Evolutionary conservation across 2,797 vertebrate genomes (phyloP).

Genomic region (Malacoctenus gilli): DNA sequence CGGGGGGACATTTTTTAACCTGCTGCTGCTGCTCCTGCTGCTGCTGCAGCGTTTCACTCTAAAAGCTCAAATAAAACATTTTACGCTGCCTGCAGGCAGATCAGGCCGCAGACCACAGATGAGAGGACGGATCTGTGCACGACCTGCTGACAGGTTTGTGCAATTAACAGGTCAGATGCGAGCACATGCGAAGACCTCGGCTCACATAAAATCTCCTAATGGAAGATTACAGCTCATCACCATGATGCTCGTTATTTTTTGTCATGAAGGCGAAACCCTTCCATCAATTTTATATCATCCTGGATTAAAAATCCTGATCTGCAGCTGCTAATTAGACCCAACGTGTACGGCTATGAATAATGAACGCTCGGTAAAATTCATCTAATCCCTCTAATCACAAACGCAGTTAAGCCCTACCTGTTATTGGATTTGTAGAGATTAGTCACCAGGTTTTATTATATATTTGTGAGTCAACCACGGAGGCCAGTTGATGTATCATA

Average conservation of each 20-base stretch:
- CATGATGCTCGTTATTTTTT: conserved; percentile 40
- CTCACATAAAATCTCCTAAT: conserved; percentile 51
- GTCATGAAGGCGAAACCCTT: conserved; percentile 21
- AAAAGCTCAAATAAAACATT: conserved; percentile 56
- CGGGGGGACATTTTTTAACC: conserved; percentile 38
- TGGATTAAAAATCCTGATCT: conserved; percentile 21
- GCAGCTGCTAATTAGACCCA: conserved; percentile 7
- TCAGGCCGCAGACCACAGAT: conserved; percentile 20
- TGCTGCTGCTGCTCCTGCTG: no score
- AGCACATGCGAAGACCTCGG: conserved; percentile 27
- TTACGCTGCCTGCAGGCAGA: conserved; percentile 41
- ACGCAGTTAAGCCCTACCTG: background rate
- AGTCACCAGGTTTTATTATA: no score
- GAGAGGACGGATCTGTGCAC: conserved; percentile 48
- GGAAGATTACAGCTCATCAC: conserved; percentile 26
- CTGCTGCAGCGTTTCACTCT: conserved; percentile 21
- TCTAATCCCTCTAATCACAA: conserved; percentile 2
- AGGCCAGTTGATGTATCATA: no score
- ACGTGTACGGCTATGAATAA: background rate
- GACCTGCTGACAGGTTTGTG: conserved; percentile 46
- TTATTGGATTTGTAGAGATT: no score
- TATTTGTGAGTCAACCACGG: no score
- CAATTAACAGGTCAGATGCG: conserved; percentile 67
- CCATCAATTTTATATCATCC: conserved; percentile 16
- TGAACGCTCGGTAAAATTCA: background rate